phyloP scores from a whole-genome alignment of 2,888 invertebrate genomes.

The Drosophila emarginata region DNA sequence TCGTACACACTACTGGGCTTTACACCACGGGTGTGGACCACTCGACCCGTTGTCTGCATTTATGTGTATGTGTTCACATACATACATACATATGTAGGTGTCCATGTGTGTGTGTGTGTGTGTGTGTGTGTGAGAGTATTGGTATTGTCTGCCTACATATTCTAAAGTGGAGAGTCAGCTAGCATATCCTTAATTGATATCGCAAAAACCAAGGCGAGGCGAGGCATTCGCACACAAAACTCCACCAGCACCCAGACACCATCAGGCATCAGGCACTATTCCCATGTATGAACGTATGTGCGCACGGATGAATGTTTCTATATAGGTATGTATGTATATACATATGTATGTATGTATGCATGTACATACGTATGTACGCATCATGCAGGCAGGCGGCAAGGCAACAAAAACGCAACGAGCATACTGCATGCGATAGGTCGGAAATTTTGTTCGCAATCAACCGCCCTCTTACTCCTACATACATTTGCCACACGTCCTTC shows the following conservation, averaged over 20 bases:
- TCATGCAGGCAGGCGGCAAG: constrained; percentile 20
- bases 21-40: constrained; percentile 1
- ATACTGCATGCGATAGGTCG: constrained; percentile 75
- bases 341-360: neutral
- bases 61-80: neutral
- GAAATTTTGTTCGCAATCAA: constrained; percentile 72
- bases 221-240: constrained; percentile 69
- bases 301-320: neutral
- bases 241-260: constrained; percentile 7
- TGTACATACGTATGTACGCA: neutral
- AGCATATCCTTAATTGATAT: constrained; percentile 80
- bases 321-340: neutral
- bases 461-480: constrained; percentile 13
- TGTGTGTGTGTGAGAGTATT: constrained; percentile 25
- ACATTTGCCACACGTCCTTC: neutral
- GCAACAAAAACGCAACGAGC: constrained; percentile 58
- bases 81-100: neutral
- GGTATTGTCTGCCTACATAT: constrained; percentile 37
- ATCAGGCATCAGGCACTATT: neutral
- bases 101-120: neutral
- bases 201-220: constrained; percentile 67
- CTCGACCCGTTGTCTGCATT: neutral
- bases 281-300: neutral
- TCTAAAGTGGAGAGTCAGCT: constrained; percentile 12
- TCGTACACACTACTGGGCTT: neutral